Base-by-base conservation (phyloP, 2,888 invertebrate species). In the Drosophila suboccidentalis region DNA sequence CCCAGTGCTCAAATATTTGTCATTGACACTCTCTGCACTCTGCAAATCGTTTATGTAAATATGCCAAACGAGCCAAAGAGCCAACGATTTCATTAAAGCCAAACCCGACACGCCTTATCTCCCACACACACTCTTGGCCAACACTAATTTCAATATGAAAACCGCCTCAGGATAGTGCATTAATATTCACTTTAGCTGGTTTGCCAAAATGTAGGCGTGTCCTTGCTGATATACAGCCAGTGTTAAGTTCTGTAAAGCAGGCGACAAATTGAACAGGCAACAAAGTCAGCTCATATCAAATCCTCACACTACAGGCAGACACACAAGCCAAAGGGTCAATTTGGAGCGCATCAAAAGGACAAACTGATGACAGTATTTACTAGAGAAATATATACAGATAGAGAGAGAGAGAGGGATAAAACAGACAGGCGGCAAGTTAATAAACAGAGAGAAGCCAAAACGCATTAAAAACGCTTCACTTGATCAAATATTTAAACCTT, bases 101-200 rank as follows among this genome's bases (percentile, higher is more conserved):
- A 64, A 54, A 54, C 69, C 67, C 39, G 70, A 65, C 71, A 72
- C 71, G 78, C 73, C 81, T 71, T 86, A 72, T 86, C 83, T 68
- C 39, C 39, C 38, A 47, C 41, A 11, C 36, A 47, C 54, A 47
- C n/a, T 32, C 55, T 70, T 32, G 32, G 4, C 9, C 22, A 38
- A 44, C 26, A 78, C 82, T 77, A 84, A 87, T 85, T 82, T 84
- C 78, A 84, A 88, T 88, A 84, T 86, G 71, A 64, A 80, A 80
- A 75, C 65, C 63, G 75, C 71, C 62, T 55, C 47, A 68, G 75
- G 70, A 63, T 70, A 51, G 61, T 59, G 69, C 70, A 86, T 86
- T 78, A 88, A 82, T 86, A 75, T 80, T 85, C 83, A 77, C 78
- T 82, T 82, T 75, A 60, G 67, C 66, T 53, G 53, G 39, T 67